Conservation (phyloP, 35 echinoderm and acorn worm genomes). For the Holothuria glaberrima region DNA sequence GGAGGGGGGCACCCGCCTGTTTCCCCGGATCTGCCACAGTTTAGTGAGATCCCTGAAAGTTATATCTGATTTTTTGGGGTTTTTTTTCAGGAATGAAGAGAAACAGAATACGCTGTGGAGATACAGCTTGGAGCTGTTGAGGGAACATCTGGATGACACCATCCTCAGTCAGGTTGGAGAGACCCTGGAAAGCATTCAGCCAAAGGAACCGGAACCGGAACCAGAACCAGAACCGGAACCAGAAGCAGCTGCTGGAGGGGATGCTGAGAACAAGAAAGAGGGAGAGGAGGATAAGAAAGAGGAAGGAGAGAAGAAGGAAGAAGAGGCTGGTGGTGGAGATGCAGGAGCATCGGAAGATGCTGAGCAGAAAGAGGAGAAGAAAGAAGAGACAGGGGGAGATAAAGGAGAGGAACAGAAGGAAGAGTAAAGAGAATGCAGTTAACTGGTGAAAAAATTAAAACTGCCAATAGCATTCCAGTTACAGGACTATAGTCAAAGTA, state of each 20-base stretch:
- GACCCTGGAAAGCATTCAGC: conserved; percentile 40
- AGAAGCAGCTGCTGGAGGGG: background rate
- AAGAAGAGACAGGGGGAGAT: conserved; percentile 20
- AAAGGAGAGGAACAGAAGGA: background rate
- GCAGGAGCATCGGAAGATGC: background rate
- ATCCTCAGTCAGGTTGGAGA: conserved; percentile 43
- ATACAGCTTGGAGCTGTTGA: conserved; percentile 54
- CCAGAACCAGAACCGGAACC: too few relatives aligned
- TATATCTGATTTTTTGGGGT: background rate
- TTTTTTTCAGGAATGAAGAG: conserved; percentile 42
- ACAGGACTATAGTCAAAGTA: too few relatives aligned
- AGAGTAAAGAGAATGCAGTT: background rate
- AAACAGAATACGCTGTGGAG: conserved; percentile 50
- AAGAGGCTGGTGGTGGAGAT: conserved; percentile 21
- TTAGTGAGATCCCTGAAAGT: background rate
- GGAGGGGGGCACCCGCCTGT: too few relatives aligned
- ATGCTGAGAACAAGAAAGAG: conserved; percentile 8
- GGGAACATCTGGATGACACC: conserved; percentile 47
- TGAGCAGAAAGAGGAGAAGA: conserved; percentile 13
- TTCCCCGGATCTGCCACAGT: too few relatives aligned
- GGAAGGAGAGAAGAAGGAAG: conserved; percentile 11
- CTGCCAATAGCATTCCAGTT: too few relatives aligned
- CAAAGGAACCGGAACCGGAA: conserved; percentile 35
- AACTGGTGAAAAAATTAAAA: too few relatives aligned
- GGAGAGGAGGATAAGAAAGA: background rate